These are phyloP conservation scores for Lepidurus couesii DNA, from an alignment of 1,140 invertebrate species.

Conservation along the genomic window DNA sequence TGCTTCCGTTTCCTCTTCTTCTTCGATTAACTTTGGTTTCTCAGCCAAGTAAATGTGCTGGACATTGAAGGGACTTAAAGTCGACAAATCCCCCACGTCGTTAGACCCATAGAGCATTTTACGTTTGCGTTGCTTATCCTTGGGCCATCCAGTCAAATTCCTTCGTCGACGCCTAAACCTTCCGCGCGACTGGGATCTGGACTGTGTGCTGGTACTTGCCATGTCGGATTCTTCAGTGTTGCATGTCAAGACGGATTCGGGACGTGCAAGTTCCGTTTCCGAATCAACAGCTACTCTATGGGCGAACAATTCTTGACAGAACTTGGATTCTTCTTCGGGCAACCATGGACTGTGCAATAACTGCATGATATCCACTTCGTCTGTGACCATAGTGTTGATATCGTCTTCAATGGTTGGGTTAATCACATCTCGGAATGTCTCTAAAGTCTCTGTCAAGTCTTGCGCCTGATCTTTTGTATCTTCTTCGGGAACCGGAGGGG, in stretches of 20 bases:
- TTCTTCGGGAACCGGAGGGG: neutral
- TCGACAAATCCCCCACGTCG: neutral
- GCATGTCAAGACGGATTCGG: neutral
- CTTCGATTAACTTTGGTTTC: neutral
- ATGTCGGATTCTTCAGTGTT: constrained; percentile 29
- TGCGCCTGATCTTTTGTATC: neutral
- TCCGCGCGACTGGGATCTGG: neutral
- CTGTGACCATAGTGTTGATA: neutral
- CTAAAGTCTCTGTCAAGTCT: neutral
- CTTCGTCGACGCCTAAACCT: constrained; percentile 14
- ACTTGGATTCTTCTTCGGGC: neutral
- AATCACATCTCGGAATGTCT: constrained; percentile 19
- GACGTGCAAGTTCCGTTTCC: neutral
- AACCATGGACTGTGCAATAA: constrained; percentile 4
- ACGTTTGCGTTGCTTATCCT: constrained; percentile 25
- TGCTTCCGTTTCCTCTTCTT: neutral
- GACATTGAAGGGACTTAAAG: neutral
- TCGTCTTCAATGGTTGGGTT: neutral
- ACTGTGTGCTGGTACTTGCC: constrained; percentile 31
- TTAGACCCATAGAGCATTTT: neutral
- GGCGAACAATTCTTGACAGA: neutral
- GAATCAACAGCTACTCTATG: neutral
- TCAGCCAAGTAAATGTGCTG: neutral
- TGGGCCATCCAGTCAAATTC: constrained; percentile 33
- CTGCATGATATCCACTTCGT: constrained; percentile 14